These are phyloP conservation scores for Callopanchax toddi DNA, from an alignment of 2,113 vertebrate species.

Conservation along the genomic window DNA sequence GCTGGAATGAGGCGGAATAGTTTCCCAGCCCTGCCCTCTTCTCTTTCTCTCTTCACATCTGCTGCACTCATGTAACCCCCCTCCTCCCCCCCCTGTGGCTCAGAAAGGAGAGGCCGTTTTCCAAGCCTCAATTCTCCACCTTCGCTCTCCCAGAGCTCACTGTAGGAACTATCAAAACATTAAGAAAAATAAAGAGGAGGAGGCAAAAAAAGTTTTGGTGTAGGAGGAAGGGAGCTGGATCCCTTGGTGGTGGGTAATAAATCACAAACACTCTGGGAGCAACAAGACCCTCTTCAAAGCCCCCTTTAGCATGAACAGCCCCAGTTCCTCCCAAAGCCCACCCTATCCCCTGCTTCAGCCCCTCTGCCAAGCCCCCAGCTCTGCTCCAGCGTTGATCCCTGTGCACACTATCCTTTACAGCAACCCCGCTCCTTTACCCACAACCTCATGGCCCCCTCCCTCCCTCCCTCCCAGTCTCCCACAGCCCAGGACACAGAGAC, in stretches of 20 bases:
- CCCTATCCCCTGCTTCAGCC: constrained; percentile 27
- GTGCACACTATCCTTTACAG: constrained; percentile 47
- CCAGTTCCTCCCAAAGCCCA: constrained; percentile 25
- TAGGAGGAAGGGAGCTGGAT: constrained; percentile 65
- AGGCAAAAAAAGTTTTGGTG: constrained; percentile 31
- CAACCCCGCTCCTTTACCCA: constrained; percentile 30
- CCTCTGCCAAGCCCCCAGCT: constrained; percentile 48
- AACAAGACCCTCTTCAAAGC: constrained; percentile 72
- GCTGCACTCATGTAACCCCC: constrained; percentile 78
- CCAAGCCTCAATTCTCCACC: constrained; percentile 60
- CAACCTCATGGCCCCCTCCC: constrained; percentile 29
- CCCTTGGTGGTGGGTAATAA: constrained; percentile 74
- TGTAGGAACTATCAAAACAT: constrained; percentile 79
- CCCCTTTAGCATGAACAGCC: constrained; percentile 42
- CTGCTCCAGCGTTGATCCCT: constrained; percentile 46
- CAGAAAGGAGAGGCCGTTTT: constrained; percentile 62
- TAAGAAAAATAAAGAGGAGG: constrained; percentile 23
- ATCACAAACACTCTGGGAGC: constrained; percentile 73
- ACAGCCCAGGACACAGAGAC: constrained; percentile 65
- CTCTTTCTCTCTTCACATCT: constrained; percentile 77
- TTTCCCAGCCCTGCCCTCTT: constrained; percentile 63
- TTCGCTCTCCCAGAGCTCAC: constrained; percentile 53
- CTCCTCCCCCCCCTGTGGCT: constrained; percentile 67
- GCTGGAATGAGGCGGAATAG: constrained; percentile 72
- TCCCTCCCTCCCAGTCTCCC: constrained; percentile 11